Conservation (phyloP, 2,113 vertebrate species). For the Empidonax alnorum region DNA sequence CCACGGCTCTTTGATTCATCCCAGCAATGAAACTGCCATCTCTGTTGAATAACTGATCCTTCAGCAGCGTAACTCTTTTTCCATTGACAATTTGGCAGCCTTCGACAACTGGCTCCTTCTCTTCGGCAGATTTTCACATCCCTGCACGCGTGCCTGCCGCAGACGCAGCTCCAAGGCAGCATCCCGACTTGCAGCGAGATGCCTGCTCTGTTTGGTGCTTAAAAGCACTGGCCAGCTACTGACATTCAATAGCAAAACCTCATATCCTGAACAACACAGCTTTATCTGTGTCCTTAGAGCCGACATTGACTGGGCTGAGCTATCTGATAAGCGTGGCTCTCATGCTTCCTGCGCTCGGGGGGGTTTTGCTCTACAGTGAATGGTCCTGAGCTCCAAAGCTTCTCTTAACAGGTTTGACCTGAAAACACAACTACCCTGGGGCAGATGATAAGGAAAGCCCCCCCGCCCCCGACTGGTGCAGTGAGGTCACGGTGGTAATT, state of each 20-base stretch:
- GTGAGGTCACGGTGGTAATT: not conserved
- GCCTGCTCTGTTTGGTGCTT: not conserved
- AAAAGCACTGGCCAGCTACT: not conserved
- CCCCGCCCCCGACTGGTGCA: not conserved
- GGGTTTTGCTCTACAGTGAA: fast-evolving
- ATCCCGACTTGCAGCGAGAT: not conserved
- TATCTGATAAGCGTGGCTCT: not conserved
- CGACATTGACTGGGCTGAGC: not conserved
- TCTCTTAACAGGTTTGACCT: not conserved
- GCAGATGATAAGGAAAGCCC: not conserved
- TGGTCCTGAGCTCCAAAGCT: not conserved
- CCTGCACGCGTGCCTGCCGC: not conserved
- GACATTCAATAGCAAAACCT: not conserved
- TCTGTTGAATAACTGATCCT: constrained; percentile 7
- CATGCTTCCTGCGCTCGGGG: not conserved
- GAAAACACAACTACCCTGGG: not conserved
- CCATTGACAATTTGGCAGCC: constrained; percentile 26
- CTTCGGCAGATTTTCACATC: not conserved
- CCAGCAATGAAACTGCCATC: constrained; percentile 26
- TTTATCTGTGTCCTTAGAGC: not conserved
- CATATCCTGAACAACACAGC: not conserved
- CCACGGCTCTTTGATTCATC: not conserved
- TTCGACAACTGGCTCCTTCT: not conserved
- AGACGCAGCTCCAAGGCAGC: not conserved
- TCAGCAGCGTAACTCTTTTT: not conserved